Conservation (phyloP, 2,797 vertebrate genomes). For the Enteromius anoplus region DNA sequence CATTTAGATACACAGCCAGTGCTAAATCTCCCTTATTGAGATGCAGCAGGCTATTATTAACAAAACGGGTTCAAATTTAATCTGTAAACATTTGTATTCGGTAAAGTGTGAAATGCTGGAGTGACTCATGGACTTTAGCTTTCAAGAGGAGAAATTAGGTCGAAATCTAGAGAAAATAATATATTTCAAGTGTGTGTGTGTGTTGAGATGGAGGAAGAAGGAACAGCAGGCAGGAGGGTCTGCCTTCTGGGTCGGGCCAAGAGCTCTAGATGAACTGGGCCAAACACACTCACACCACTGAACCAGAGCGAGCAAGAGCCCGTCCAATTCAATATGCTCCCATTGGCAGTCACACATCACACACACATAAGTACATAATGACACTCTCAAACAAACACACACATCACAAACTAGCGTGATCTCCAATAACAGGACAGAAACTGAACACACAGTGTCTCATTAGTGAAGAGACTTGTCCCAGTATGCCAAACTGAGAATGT, state of each 20-base stretch:
- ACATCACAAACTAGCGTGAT: conserved; percentile 27
- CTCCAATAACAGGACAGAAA: conserved; percentile 25
- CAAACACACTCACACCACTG: conserved; percentile 45
- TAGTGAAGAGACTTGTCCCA: conserved; percentile 69
- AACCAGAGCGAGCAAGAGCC: conserved; percentile 65
- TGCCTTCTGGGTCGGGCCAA: conserved; percentile 61
- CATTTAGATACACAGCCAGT: not conserved
- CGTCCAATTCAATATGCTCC: conserved; percentile 74
- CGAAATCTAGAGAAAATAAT: conserved; percentile 57
- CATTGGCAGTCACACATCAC: conserved; percentile 68
- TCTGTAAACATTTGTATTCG: conserved; percentile 21
- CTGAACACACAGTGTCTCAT: conserved; percentile 59
- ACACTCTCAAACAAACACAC: conserved; percentile 42
- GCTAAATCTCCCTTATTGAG: not conserved
- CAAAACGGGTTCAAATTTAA: conserved; percentile 27
- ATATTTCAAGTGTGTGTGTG: conserved; percentile 38
- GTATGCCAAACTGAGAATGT: conserved; percentile 66
- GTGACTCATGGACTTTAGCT: conserved; percentile 34
- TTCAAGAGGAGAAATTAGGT: conserved; percentile 14
- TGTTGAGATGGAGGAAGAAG: conserved; percentile 19
- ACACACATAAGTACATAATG: conserved; percentile 52
- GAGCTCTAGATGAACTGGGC: conserved; percentile 48
- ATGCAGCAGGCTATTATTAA: conserved; percentile 11
- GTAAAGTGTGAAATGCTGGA: conserved; percentile 34
- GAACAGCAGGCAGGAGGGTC: conserved; percentile 56